Base-by-base conservation (phyloP, 2,113 vertebrate species). In the Eonycteris spelaea region DNA sequence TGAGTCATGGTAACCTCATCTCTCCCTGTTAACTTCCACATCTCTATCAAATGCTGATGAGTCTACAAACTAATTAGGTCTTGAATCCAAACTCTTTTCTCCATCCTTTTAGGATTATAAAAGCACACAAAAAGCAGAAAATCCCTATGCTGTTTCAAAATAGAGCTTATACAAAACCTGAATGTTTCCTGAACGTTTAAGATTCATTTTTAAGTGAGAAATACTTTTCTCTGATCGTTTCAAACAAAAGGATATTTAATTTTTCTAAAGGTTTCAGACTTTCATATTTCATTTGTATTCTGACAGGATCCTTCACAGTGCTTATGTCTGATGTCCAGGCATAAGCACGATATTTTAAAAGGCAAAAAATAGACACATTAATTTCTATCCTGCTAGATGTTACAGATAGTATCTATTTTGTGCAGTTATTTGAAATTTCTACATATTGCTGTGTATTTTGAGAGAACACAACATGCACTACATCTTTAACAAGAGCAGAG, bases 381-480 rank as follows among this genome's bases (percentile, higher is more conserved):
- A 28, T 65, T 85, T 74, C 22, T 90, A 5, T 70, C 11, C 35
- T 80, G 43, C n/a, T 82, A 57, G 48, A 75, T 70, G 55, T 22
- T 73, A 71, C 1, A 95, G 26, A 24, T 51, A 90, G 4, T 61
- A 86, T 71, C n/a, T 57, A 90, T 45, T 45, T 87, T 82, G 68
- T 86, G 21, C 57, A 88, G 45, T 75, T 94, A 68, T 55, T 89
- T 95, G 53, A 90, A 85, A 94, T 65, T 65, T 86, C 65, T 95
- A 33, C 30, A 73, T 48, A 74, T 74, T 57, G 30, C 78, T 90
- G 26, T 57, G 4, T 61, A 84, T 94, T 91, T 97, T 91, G 33
- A 43, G n/a, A 73, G 33, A 48, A 77, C 55, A 89, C 22, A 33
- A 91, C 26, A 91, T 83, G 59, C n/a, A 85, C 16, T 82, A 77